Conservation (phyloP, 2,113 vertebrate species). For the Panthera leo region DNA sequence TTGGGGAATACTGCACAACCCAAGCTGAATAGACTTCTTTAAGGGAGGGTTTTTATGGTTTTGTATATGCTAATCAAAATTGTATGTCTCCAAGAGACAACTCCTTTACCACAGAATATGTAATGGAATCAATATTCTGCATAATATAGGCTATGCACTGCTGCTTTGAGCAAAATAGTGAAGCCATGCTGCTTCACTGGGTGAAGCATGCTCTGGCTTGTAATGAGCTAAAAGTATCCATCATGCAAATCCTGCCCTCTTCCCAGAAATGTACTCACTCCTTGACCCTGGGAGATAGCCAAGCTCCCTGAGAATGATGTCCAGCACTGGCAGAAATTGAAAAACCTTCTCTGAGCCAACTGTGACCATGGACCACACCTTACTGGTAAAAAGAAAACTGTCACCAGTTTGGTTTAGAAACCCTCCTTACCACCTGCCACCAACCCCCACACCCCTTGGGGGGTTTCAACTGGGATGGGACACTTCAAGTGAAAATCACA, state of each 20-base stretch:
- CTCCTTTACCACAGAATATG: neutral
- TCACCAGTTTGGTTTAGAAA: neutral
- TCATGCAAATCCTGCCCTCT: neutral
- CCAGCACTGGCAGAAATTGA: neutral
- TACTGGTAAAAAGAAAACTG: neutral
- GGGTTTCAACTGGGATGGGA: neutral
- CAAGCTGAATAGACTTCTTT: neutral
- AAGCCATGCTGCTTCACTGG: neutral
- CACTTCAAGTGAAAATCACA: neutral
- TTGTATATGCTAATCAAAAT: neutral
- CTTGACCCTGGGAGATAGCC: neutral
- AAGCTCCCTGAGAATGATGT: neutral
- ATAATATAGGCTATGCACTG: neutral
- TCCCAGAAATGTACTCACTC: neutral
- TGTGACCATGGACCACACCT: neutral
- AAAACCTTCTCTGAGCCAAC: neutral
- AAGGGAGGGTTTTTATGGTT: neutral
- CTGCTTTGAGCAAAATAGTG: neutral
- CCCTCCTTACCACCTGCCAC: neutral
- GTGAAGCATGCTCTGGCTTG: neutral
- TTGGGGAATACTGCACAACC: neutral
- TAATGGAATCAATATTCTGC: neutral
- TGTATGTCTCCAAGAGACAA: neutral
- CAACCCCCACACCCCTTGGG: too few species aligned
- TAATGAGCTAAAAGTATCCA: neutral